Base-by-base conservation (phyloP, 2,888 invertebrate genomes). In the Nymphalis polychloros region DNA sequence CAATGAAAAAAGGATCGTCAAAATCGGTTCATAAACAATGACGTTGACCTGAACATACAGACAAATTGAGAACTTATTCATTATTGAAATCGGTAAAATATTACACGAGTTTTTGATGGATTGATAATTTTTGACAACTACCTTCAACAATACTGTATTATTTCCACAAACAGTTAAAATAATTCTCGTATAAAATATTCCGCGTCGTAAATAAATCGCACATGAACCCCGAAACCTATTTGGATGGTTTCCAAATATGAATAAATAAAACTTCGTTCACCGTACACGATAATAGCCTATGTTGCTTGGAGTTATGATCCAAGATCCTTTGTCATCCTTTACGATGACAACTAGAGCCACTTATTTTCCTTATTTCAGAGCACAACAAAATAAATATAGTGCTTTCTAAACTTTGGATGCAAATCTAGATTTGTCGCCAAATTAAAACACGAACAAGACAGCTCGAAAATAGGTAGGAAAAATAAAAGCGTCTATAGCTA, bases 201-300 rank as follows among this genome's bases (percentile, higher is more conserved):
- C 67, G 71, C 67, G 73, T 74, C 81, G 78, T 86, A 84, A 85
- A 86, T 86, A 87, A 83, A 81, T 79, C 79, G 79, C 78, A 78
- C 77, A 77, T 76, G 76, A 74, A 76, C 79, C 78, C 76, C 78
- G 68, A 79, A 84, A 82, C 84, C 86, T 84, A 87, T 88, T 89
- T 89, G 89, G 89, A 87, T 74, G 78, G 76, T 73, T 75, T 86
- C 88, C 89, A 89, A 87, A 85, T 84, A 83, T 83, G 83, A 81
- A 87, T 85, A 86, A 85, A 86, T 84, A 83, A 79, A 66, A 63
- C 66, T 71, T 63, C 75, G 78, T 78, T 78, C 79, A 59, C 23
- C 50, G 62, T 59, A 60, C 60, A 64, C 68, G 20, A 71, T 71
- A 71, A 71, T 68, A 68, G 52, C 61, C 68, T 49, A 53, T 64